Conservation (phyloP, 2,797 vertebrate genomes). For the Perodicticus potto region DNA sequence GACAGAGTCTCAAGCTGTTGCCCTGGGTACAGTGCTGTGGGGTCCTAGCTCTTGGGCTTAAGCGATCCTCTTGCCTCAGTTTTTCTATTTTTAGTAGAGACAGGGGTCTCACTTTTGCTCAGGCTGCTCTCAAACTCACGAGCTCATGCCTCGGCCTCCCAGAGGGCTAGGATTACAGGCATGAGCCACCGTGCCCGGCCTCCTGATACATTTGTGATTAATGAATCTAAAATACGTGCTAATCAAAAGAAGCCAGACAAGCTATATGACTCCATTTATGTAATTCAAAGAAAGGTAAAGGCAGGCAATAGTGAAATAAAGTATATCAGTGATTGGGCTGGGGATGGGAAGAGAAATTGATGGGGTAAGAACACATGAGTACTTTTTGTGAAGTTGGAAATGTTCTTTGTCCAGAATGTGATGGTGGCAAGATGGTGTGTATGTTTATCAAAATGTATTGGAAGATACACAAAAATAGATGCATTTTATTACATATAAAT, state of each 20-base stretch:
- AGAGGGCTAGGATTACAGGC: too few species aligned
- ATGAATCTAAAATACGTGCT: not conserved
- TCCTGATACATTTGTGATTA: not conserved
- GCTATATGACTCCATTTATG: not conserved
- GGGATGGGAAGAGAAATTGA: not conserved
- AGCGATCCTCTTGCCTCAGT: too few species aligned
- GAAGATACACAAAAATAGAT: not conserved
- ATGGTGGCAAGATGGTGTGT: not conserved
- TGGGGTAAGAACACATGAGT: not conserved
- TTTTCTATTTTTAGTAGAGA: too few species aligned
- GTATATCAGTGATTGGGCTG: not conserved
- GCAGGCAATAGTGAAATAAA: not conserved
- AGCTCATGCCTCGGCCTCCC: too few species aligned
- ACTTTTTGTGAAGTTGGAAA: not conserved
- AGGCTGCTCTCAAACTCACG: too few species aligned
- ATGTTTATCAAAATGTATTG: not conserved
- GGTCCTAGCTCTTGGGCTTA: too few species aligned
- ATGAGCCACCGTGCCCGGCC: too few species aligned
- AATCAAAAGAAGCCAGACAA: not conserved
- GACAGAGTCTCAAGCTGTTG: too few species aligned
- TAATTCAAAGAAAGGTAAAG: slow-evolving; percentile 25
- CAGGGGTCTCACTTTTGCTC: too few species aligned
- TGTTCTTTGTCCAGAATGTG: not conserved
- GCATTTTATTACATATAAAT: not conserved
- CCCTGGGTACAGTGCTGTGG: too few species aligned